Conservation (phyloP, 1,140 invertebrate species). For the Venustaconcha ellipsiformis region DNA sequence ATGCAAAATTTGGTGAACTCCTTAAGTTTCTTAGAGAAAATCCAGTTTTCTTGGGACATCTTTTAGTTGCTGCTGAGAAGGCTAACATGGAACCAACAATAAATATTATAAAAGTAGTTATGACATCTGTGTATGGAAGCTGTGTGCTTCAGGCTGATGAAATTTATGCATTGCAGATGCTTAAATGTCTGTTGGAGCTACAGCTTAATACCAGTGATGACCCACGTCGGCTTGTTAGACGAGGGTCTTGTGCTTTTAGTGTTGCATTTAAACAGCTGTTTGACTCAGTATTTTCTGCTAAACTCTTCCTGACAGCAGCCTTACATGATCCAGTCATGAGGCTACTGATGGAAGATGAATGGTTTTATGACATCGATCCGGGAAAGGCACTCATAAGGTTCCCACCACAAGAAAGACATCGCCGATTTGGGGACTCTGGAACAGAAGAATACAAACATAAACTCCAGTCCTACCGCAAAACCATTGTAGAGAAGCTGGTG, state of each 20-base stretch:
- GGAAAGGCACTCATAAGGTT: slow-evolving; percentile 86
- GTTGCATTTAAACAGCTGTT: slow-evolving; percentile 90
- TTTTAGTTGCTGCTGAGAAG: slow-evolving; percentile 84
- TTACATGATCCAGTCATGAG: slow-evolving; percentile 92
- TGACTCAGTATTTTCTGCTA: slow-evolving; percentile 90
- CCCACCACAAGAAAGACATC: slow-evolving; percentile 77
- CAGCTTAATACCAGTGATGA: slow-evolving; percentile 78
- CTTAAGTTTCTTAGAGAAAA: slow-evolving; percentile 81
- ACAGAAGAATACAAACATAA: slow-evolving; percentile 79
- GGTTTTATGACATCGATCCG: slow-evolving; percentile 92
- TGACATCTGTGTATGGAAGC: slow-evolving; percentile 87
- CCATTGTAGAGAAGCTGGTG: slow-evolving; percentile 82
- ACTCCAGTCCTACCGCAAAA: slow-evolving; percentile 78
- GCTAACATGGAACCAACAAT: slow-evolving; percentile 67
- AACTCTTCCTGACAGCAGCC: slow-evolving; percentile 92
- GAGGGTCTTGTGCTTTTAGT: slow-evolving; percentile 89
- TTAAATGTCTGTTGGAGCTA: slow-evolving; percentile 83
- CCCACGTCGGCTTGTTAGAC: slow-evolving; percentile 84
- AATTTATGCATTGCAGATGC: slow-evolving; percentile 80
- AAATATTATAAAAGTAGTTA: slow-evolving; percentile 73
- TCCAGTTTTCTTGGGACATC: slow-evolving; percentile 83
- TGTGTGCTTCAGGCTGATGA: slow-evolving; percentile 87
- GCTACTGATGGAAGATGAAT: slow-evolving; percentile 92
- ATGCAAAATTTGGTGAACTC: slow-evolving; percentile 84
- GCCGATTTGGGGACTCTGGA: slow-evolving; percentile 84